Base-by-base conservation (phyloP, 2,113 vertebrate species). In the Mionectes macconnelli region DNA sequence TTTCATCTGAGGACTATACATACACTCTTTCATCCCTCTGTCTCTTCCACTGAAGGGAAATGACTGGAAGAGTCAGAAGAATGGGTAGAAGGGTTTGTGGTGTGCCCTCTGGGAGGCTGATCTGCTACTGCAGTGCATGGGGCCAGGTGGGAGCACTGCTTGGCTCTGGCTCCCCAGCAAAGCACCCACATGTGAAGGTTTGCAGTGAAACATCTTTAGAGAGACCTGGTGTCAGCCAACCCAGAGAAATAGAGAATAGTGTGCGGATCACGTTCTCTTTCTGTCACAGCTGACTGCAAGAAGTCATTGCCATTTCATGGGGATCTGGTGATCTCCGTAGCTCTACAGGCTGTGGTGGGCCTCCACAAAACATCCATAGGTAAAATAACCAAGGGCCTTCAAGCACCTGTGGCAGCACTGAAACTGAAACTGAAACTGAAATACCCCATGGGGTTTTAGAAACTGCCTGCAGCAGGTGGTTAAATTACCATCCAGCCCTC, bases 91-190 rank as follows among this genome's bases (percentile, higher is more conserved):
- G 14, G 33, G 19, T 79, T 90, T 81, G 12, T 39, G 42, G 7
- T 91, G 28, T 30, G 80, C 27, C 24, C 8, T 37, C 33, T 52
- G 17, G n/a, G 63, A 73, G 31, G 6, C 24, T 31, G 47, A 50
- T 44, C 47, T 45, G 42, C 45, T 6, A 24, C 16, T 6, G 0
- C 20, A 24, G 33, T 9, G 5, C 1, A 1, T 1, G 2, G 22
- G n/a, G 10, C 21, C 18, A 14, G 18, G 6, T 9, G 22, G 27
- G 53, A 90, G 30, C 69, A 22, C 14, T 28, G 19, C 57, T 86
- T 76, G 52, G 12, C 21, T 35, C 60, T 66, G 60, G 5, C 13
- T 77, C 11, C 33, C 53, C 44, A 4, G 55, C 5, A 52, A 90
- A 89, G 45, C 35, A 66, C 27, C 74, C 59, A 40, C 2, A 12